Evolutionary conservation across 92 coral and sea anemone genomes (phyloP).

Genomic region (Muricea muricata): DNA sequence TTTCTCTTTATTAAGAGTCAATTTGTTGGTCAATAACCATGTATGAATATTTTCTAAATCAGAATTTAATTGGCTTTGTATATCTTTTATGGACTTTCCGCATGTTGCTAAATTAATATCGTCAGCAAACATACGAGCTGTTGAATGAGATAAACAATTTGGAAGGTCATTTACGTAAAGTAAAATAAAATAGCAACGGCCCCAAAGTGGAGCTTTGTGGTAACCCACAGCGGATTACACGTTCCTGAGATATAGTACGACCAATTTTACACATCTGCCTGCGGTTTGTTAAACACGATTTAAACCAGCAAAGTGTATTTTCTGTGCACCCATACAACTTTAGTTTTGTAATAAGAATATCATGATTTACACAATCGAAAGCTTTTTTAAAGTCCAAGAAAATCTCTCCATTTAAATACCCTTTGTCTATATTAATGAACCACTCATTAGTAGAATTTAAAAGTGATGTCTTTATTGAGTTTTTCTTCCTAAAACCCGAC

Average conservation of each 20-base stretch:
- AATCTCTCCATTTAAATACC: neutral
- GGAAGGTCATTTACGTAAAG: neutral
- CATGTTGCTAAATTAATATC: neutral
- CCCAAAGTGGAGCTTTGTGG: neutral
- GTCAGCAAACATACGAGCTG: neutral
- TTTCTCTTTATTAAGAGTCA: neutral
- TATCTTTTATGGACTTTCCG: neutral
- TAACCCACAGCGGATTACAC: neutral
- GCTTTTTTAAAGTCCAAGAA: slow-evolving; percentile 11
- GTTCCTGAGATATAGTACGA: neutral
- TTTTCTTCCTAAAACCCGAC: neutral
- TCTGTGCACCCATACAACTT: neutral
- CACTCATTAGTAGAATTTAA: neutral
- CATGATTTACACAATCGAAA: slow-evolving; percentile 11
- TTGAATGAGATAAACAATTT: neutral
- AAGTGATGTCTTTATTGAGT: slow-evolving; percentile 1
- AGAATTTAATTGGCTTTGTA: neutral
- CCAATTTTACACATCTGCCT: neutral
- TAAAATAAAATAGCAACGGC: neutral
- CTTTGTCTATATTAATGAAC: neutral
- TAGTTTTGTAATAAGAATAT: neutral
- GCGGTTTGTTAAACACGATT: neutral
- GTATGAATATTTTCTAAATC: neutral
- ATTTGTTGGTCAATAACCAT: neutral
- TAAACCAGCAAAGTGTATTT: neutral